Evolutionary conservation across 1,140 invertebrate genomes (phyloP).

Genomic region (Mizuhopecten yessoensis): DNA sequence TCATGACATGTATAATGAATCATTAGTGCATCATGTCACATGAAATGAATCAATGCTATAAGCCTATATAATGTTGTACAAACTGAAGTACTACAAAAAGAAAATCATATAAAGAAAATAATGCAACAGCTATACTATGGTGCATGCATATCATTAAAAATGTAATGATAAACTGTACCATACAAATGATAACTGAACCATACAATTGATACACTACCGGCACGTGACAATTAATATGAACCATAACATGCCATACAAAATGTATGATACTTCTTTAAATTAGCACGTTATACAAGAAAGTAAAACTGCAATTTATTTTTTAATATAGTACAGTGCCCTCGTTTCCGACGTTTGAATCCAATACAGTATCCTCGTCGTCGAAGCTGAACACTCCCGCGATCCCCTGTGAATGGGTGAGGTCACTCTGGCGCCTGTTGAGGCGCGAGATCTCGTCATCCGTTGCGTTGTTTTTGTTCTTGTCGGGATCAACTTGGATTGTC

Average conservation of each 20-base stretch:
- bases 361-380: background rate
- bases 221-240: too few relatives aligned
- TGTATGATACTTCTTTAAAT: background rate
- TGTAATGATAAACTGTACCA: too few relatives aligned
- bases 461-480: background rate
- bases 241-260: background rate
- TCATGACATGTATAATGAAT: too few relatives aligned
- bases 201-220: background rate
- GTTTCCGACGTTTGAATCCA: background rate
- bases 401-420: background rate
- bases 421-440: background rate
- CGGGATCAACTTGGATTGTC: conserved; percentile 14
- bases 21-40: background rate
- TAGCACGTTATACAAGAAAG: background rate
- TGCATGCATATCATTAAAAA: too few relatives aligned
- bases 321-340: conserved; percentile 12
- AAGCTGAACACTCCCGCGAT: background rate
- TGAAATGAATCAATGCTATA: too few relatives aligned
- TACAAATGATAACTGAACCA: too few relatives aligned
- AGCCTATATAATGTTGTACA: too few relatives aligned
- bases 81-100: too few relatives aligned
- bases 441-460: conserved; percentile 11
- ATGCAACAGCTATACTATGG: too few relatives aligned
- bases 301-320: background rate
- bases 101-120: too few relatives aligned